Evolutionary conservation across 2,888 invertebrate species (phyloP).

Genomic region (Drosophila borealis): DNA sequence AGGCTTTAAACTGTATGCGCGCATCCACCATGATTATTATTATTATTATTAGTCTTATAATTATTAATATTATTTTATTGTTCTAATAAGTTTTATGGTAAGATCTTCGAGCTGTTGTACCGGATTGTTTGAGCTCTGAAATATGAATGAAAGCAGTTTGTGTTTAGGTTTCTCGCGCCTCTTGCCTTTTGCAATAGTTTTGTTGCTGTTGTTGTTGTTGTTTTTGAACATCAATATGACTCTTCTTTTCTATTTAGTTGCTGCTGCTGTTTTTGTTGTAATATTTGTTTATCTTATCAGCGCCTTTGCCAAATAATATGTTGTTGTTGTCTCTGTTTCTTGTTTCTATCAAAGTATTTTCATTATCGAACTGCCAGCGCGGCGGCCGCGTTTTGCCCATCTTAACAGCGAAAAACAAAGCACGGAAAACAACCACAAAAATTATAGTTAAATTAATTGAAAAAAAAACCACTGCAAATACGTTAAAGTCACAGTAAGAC

Average conservation of each 20-base stretch:
- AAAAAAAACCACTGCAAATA: constrained; percentile 8
- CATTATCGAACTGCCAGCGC: constrained; percentile 41
- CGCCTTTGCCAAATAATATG: constrained; percentile 35
- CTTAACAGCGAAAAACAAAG: constrained; percentile 3
- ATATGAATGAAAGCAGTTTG: constrained; percentile 31
- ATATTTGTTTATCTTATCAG: constrained; percentile 55
- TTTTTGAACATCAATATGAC: constrained; percentile 19
- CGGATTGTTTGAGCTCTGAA: constrained; percentile 40
- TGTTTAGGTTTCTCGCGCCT: constrained; percentile 18
- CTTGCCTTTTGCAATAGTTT: constrained; percentile 18
- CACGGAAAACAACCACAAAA: constrained; percentile 4
- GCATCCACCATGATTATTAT: constrained; percentile 42
- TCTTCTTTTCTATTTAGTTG: constrained; percentile 1
- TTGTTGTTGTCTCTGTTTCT: constrained; percentile 24
- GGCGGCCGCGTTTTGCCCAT: neutral
- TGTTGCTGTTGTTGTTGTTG: constrained; percentile 6
- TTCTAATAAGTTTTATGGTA: neutral
- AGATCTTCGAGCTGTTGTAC: constrained; percentile 18
- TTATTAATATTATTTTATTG: neutral
- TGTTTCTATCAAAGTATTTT: constrained; percentile 48
- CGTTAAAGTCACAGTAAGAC: constrained; percentile 38
- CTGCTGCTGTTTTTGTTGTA: neutral
- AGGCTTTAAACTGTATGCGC: constrained; percentile 78
- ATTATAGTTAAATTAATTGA: constrained; percentile 8
- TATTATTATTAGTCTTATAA: neutral